phyloP scores from a whole-genome alignment of 1,140 invertebrate species.

The Phthorimaea operculella region DNA sequence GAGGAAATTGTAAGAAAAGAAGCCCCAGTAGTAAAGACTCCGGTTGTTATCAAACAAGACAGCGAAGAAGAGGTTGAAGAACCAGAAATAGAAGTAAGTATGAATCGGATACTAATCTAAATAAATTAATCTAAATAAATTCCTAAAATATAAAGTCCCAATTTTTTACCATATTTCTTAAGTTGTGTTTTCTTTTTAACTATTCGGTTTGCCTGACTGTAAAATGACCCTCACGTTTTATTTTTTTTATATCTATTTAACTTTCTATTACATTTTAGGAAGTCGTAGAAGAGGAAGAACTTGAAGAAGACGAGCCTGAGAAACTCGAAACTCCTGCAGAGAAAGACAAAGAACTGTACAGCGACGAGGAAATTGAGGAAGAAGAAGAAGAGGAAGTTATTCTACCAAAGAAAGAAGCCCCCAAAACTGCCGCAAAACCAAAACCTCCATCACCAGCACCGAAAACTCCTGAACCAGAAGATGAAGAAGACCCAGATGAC shows the following conservation, averaged over 20 bases:
- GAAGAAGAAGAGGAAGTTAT: conserved; percentile 49
- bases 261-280: conserved; percentile 1
- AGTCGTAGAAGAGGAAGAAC: conserved; percentile 8
- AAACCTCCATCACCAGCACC: conserved; percentile 13
- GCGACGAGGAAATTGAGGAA: conserved; percentile 44
- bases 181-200: no score
- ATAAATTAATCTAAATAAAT: background rate
- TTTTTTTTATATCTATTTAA: background rate
- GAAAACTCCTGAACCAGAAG: conserved; percentile 34
- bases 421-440: background rate
- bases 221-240: background rate
- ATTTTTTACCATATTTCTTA: no score
- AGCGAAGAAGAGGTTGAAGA: conserved; percentile 26
- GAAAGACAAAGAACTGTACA: conserved; percentile 42
- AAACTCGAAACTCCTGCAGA: conserved; percentile 4
- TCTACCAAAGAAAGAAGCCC: conserved; percentile 30
- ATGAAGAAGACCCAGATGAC: conserved; percentile 59
- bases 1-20: conserved; percentile 23
- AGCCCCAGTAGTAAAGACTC: conserved; percentile 20
- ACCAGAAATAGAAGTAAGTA: conserved; percentile 23
- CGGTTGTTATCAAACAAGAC: conserved; percentile 18
- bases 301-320: conserved; percentile 12
- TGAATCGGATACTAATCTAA: background rate
- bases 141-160: background rate
- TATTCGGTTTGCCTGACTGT: no score